Base-by-base conservation (phyloP, 1,140 invertebrate species). In the Drosophila pruinosa region DNA sequence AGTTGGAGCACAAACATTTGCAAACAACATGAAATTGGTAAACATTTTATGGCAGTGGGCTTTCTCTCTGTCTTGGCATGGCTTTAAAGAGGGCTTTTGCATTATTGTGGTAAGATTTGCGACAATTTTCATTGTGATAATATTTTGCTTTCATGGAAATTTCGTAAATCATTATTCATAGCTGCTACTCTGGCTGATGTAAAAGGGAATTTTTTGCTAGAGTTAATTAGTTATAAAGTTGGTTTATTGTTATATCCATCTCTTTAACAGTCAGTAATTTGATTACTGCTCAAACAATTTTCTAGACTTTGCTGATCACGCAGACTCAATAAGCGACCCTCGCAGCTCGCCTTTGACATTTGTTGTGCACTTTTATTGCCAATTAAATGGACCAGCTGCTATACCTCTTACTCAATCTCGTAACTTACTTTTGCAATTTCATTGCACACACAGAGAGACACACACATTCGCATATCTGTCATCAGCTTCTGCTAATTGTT, bases 321-420 rank as follows among this genome's bases (percentile, higher is more conserved):
- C 8, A 19, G 19, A 24, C 17, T 52, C 19, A 0, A 24, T 14
- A 8, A 15, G 21, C 38, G 34, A 47, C 54, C 39, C 36, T 45
- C 47, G 26, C 22, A 17, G 36, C 54, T 64, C 43, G 22, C 47
- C 43, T 48, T 28, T 50, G 52, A 58, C 73, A 69, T 75, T 81
- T 72, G 74, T 64, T 82, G 82, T 64, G 65, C 82, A 75, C 72
- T 89, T 88, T 89, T 78, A 88, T 89, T 88, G 78, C 48, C 79
- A 83, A 88, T 89, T 88, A 89, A 89, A 79, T 72, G 57, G 64
- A 79, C 65, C 74, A 76, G 69, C 72, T 86, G 59, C 26, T 72
- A 22, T 77, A 31, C 34, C 39, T 53, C 28, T 65, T 63, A 36
- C 21, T 53, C 22, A 39, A 7, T 39, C 15, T 52, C 6, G n/a